phyloP scores from a whole-genome alignment of 2,888 invertebrate genomes.

The Ephialtes manifestator region DNA sequence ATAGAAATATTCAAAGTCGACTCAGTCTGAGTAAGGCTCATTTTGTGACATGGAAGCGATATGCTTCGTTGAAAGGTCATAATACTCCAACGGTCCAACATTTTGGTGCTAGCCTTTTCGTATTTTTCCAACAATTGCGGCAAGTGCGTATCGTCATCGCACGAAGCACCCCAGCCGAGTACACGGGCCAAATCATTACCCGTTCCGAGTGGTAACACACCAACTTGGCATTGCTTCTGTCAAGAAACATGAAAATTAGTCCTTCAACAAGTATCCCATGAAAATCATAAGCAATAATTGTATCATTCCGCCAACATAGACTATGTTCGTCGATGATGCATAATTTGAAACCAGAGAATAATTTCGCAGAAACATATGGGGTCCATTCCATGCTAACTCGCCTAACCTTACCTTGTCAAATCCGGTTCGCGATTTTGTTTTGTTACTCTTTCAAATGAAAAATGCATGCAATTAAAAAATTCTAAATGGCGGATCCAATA shows the following conservation, averaged over 20 bases:
- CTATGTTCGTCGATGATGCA: too few species aligned
- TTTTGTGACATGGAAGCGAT: slow-evolving; percentile 87
- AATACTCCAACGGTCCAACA: slow-evolving; percentile 99
- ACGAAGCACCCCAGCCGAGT: slow-evolving; percentile 98
- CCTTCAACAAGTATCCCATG: slow-evolving; percentile 12
- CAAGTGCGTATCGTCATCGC: slow-evolving; percentile 97
- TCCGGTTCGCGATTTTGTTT: too few species aligned
- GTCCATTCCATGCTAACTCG: too few species aligned
- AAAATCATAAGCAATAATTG: neutral
- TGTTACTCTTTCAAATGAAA: too few species aligned
- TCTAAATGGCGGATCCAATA: too few species aligned
- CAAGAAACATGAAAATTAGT: slow-evolving; percentile 37
- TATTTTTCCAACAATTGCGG: slow-evolving; percentile 97
- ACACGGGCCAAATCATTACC: slow-evolving; percentile 98
- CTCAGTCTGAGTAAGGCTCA: slow-evolving; percentile 87
- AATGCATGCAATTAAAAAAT: too few species aligned
- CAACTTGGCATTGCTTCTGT: slow-evolving; percentile 97
- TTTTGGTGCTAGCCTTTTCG: slow-evolving; percentile 98
- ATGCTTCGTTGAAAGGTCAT: slow-evolving; percentile 95
- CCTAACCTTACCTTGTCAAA: too few species aligned
- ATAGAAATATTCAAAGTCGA: slow-evolving; percentile 87
- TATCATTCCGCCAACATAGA: neutral
- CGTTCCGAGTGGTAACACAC: slow-evolving; percentile 97
- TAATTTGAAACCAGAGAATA: too few species aligned
- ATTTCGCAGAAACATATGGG: too few species aligned